These are phyloP conservation scores for Rhyacichthys aspro DNA, from an alignment of 2,797 vertebrate species.

Conservation along the genomic window DNA sequence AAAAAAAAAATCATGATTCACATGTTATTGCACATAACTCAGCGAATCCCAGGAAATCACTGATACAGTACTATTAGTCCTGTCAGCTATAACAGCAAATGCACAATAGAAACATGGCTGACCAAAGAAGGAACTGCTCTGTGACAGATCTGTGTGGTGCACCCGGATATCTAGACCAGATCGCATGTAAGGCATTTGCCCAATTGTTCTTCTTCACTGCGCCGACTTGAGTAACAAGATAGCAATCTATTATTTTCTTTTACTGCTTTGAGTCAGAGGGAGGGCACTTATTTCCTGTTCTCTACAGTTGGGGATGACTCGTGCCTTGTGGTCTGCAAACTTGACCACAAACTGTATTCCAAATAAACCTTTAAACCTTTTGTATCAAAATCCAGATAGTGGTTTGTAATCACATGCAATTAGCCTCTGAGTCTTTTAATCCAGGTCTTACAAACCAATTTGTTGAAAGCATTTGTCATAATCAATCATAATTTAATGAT, in stretches of 20 bases:
- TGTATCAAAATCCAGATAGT: constrained; percentile 9
- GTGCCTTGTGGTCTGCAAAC: constrained; percentile 48
- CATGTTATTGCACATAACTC: neutral
- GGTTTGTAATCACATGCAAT: constrained; percentile 1
- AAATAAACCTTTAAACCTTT: constrained; percentile 27
- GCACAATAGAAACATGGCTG: constrained; percentile 22
- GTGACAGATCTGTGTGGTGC: constrained; percentile 44
- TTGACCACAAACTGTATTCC: constrained; percentile 42
- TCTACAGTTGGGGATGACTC: constrained; percentile 29
- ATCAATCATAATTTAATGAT: neutral
- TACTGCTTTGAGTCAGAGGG: constrained; percentile 53
- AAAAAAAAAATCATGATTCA: neutral
- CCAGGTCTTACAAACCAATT: neutral
- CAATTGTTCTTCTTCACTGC: constrained; percentile 79
- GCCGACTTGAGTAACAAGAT: constrained; percentile 70
- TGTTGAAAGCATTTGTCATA: neutral
- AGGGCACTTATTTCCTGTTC: constrained; percentile 65
- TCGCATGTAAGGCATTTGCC: constrained; percentile 74
- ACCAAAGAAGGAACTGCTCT: constrained; percentile 66
- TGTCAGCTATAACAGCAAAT: neutral
- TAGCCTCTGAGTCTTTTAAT: neutral
- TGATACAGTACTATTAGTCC: neutral
- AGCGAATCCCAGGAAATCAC: neutral
- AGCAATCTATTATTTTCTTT: constrained; percentile 78
- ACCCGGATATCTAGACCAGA: constrained; percentile 53